Base-by-base conservation (phyloP, 2,888 invertebrate species). In the Tigriopus californicus region DNA sequence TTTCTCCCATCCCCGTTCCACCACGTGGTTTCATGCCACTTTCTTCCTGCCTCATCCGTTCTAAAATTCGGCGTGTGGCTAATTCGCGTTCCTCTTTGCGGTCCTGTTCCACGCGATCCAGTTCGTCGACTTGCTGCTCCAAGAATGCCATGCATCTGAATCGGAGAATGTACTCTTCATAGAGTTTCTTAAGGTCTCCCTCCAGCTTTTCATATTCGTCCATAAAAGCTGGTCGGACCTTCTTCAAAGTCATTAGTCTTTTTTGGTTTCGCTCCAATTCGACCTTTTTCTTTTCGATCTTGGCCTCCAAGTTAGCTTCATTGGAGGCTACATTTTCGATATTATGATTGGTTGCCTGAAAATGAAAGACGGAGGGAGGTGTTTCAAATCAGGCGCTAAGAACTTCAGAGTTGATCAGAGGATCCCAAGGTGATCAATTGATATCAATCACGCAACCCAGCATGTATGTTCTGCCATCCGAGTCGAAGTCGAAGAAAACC, bases 181-280 rank as follows among this genome's bases (percentile, higher is more conserved):
- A 94, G 20, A 92, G 75, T 63, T 79, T 75, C 66, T 85, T 83
- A 18, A 97, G 71, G 68, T 92, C 90, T 47, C 76, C 74, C 71
- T 98, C 95, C 58, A 90, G 75, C 53, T 82, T 80, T 61, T 89
- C 88, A 71, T 91, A 87, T 71, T 98, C 97, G 66, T 92, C 90
- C 77, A 95, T 83, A 70, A 94, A 97, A 0, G 92, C 94, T 0
- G 97, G 97, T 56, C 87, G 84, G 63, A 95, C 92, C 78, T 89
- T 92, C 72, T 91, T 88, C 65, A 98, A 75, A 0, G 95, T 90
- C 67, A 87, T 85, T 52, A 97, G 75, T 41, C 98, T 76, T 71
- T 95, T 95, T 70, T 89, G 87, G 64, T 90, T 90, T 58, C 98
- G 76, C 66, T 90, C 88, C 64, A 95, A 76, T 69, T 98, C 98